A percentile compares a stretch with the other conserved stretches of the same genome.
phyloP scores from a whole-genome alignment of 2,888 invertebrate species.

The Gnatocerus cornutus region DNA sequence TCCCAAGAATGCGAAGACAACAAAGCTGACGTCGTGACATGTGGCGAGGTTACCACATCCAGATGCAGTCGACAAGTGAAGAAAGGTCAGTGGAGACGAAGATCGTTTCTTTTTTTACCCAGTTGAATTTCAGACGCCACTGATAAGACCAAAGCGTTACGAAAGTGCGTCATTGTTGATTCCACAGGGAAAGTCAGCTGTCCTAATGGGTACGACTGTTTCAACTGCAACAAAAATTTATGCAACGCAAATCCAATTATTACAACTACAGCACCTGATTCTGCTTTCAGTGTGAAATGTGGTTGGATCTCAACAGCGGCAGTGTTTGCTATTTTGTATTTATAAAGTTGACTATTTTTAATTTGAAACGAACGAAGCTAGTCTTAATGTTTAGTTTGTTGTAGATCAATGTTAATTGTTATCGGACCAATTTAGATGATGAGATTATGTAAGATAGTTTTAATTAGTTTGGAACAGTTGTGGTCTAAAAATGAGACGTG shows the following conservation, averaged over 20 bases:
- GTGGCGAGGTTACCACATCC: neutral
- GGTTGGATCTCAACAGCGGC: neutral
- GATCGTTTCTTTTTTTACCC: too few species aligned
- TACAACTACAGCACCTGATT: neutral
- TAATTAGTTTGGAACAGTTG: too few species aligned
- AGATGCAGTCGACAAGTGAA: slow-evolving; percentile 19
- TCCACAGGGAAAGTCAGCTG: neutral
- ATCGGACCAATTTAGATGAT: too few species aligned
- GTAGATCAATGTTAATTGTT: too few species aligned
- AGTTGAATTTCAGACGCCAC: neutral
- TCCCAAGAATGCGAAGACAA: slow-evolving; percentile 4
- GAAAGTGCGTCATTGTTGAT: slow-evolving; percentile 7
- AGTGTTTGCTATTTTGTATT: neutral
- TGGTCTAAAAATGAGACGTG: too few species aligned
- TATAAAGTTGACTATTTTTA: neutral
- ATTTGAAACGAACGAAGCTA: neutral
- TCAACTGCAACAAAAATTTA: neutral
- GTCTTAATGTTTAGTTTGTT: too few species aligned
- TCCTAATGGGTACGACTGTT: slow-evolving; percentile 1
- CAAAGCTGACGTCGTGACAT: neutral
- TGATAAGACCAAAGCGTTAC: neutral
- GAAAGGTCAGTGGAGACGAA: neutral
- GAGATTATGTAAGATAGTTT: too few species aligned
- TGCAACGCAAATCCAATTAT: neutral
- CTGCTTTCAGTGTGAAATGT: neutral